Evolutionary conservation across 2,113 vertebrate genomes (phyloP), one percentile per base, ranked within the genome.

Genomic region (Axis porcinus): DNA sequence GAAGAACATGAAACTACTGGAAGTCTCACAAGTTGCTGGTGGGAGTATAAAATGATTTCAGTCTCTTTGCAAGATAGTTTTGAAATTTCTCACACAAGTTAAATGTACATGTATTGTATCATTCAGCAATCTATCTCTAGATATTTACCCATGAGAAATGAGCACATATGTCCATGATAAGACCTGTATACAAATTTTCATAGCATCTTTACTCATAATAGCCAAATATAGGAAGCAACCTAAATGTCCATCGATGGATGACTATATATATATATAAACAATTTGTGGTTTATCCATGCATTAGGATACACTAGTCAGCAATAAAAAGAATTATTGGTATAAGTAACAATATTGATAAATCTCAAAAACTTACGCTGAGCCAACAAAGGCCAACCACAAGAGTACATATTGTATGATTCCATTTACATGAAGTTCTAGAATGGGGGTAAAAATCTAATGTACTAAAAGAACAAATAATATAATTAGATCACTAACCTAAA

Each of bases 401-500:
- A 21, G 15, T 36, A 8, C 16, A 14, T 19, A 21, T 57, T 50
- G 28, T n/a, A 28, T 6, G 43, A 62, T 6, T 62, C 43, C 30
- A 11, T 25, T 23, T 30, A 33, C 9, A n/a, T 7, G 12, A 45
- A 2, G 36, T 12, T 58, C 70, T 45, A 33, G 70, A 57, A 76
- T 0, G 2, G 52, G 70, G 25, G 2, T 0, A 1, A 57, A 23
- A 43, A 33, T 28, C 70, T 33, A 3, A 45, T 0, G 17, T 25
- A 16, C 28, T 19, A 5, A 43, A 57, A 33, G 52, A 55, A 17
- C 40, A n/a, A 23, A 47, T 54, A 52, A 50, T 54, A 91, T 40
- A 52, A n/a, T 54, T 28, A 88, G 60, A 87, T 52, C 6, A 52
- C 54, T 43, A 43, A 74, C 17, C 89, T 30, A 36, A n/a, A 52